Evolutionary conservation across 2,888 invertebrate species (phyloP).

Genomic region (Trisateles emortualis): DNA sequence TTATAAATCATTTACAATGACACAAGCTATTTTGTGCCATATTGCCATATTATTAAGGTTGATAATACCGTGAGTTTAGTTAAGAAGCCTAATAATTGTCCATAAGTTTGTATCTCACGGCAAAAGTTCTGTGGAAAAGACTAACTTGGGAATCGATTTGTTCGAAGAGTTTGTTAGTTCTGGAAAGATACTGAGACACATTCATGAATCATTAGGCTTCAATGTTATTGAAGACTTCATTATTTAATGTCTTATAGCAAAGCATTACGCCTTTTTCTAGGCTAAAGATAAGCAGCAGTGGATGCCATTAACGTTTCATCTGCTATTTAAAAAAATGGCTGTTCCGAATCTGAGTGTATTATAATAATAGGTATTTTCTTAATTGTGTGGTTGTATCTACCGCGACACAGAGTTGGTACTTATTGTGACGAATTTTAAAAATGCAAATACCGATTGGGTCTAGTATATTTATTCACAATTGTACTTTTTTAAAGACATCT

Average conservation of each 20-base stretch:
- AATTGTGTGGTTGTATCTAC: too few relatives aligned
- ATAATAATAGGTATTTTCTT: too few relatives aligned
- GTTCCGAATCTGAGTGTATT: too few relatives aligned
- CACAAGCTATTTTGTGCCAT: slow-evolving; percentile 6
- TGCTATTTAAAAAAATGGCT: too few relatives aligned
- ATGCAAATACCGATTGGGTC: too few relatives aligned
- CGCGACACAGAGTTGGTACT: too few relatives aligned
- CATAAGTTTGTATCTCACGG: slow-evolving; percentile 4
- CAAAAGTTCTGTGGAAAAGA: slow-evolving; percentile 24
- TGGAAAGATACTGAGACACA: slow-evolving; percentile 6
- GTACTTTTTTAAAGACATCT: too few relatives aligned
- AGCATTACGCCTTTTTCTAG: too few relatives aligned
- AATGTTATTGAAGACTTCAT: not conserved
- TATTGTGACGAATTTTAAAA: too few relatives aligned
- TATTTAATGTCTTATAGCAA: not conserved
- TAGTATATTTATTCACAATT: too few relatives aligned
- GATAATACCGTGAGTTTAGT: slow-evolving; percentile 10
- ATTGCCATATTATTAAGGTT: not conserved
- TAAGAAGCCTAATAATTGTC: slow-evolving; percentile 10
- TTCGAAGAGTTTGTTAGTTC: slow-evolving; percentile 27
- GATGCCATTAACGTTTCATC: too few relatives aligned
- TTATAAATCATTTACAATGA: not conserved
- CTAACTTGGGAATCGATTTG: slow-evolving; percentile 40
- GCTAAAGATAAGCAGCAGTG: too few relatives aligned
- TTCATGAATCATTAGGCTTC: slow-evolving; percentile 3